Percentiles rank a stretch among this genome's conserved stretches.
Conservation (phyloP, 2,797 vertebrate species). For the Antrozous pallidus region DNA sequence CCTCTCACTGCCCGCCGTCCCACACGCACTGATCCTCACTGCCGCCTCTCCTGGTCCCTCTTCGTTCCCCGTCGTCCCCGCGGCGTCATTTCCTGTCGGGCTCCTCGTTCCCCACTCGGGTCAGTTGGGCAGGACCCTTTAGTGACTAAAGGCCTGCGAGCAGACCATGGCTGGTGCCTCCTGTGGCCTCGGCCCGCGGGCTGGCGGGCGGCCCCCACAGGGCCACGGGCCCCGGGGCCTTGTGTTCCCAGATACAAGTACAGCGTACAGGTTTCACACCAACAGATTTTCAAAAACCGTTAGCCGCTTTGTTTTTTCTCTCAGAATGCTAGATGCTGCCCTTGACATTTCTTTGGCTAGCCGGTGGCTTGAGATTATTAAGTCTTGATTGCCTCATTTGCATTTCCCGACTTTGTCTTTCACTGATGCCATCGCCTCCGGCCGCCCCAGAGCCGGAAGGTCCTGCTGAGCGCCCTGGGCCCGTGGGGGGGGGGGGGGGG, state of each 20-base stretch:
- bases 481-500: neutral
- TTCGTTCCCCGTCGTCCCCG: fast-evolving
- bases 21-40: fast-evolving
- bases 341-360: neutral
- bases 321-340: neutral
- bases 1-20: neutral
- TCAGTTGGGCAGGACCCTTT: fast-evolving
- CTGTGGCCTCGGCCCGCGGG: fast-evolving
- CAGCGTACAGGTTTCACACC: fast-evolving
- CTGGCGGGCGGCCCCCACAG: fast-evolving
- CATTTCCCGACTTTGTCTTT: neutral
- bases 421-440: too few relatives aligned
- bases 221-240: fast-evolving
- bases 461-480: too few relatives aligned
- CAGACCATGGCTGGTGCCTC: fast-evolving
- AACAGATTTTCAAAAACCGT: fast-evolving
- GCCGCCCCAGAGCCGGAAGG: too few relatives aligned
- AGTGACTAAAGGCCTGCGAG: fast-evolving
- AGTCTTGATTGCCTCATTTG: fast-evolving
- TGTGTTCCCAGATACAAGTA: fast-evolving
- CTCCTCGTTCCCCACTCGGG: neutral
- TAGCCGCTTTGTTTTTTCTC: neutral
- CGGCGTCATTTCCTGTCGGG: fast-evolving
- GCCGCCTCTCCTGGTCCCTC: fast-evolving
- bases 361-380: fast-evolving